Percentiles rank a stretch among this genome's conserved stretches.
phyloP scores from a whole-genome alignment of 1,140 invertebrate species.

The Contarinia nasturtii region DNA sequence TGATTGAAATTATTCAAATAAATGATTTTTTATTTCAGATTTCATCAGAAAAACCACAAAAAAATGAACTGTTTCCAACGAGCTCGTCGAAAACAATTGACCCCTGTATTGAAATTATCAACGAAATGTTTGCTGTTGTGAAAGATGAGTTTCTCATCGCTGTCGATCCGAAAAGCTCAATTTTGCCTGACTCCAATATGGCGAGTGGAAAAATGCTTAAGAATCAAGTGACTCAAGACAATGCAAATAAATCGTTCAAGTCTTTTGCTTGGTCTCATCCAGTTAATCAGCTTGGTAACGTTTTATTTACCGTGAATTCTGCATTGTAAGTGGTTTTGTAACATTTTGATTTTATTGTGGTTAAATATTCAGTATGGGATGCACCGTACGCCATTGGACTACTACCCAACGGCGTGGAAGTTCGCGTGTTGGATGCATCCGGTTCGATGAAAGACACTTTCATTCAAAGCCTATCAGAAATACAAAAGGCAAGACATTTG shows the following conservation, averaged over 20 bases:
- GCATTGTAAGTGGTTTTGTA: no score
- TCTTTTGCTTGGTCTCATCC: conserved; percentile 14
- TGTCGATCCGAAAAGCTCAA: conserved; percentile 11
- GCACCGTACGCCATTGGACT: conserved; percentile 77
- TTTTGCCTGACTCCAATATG: not conserved
- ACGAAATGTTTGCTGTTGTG: conserved; percentile 14
- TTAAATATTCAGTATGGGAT: conserved; percentile 74
- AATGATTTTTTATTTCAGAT: conserved; percentile 1
- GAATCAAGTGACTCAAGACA: conserved; percentile 4
- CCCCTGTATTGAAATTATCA: conserved; percentile 51
- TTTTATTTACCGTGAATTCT: no score
- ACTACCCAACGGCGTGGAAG: conserved; percentile 58
- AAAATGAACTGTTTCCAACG: conserved; percentile 50
- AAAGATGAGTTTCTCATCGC: conserved; percentile 18
- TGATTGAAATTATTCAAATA: not conserved
- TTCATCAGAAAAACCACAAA: conserved; percentile 10
- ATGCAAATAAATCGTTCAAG: conserved; percentile 8
- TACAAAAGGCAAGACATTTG: conserved; percentile 44
- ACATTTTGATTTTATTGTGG: no score
- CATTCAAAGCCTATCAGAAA: conserved; percentile 55
- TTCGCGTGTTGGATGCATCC: conserved; percentile 55
- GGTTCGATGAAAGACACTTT: conserved; percentile 38
- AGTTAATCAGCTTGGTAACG: conserved; percentile 13
- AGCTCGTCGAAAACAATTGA: conserved; percentile 60
- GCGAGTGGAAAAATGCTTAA: conserved; percentile 1